Evolutionary conservation across 2,113 vertebrate genomes (phyloP), one percentile per base, ranked within the genome.

Genomic region (Macquaria australasica): DNA sequence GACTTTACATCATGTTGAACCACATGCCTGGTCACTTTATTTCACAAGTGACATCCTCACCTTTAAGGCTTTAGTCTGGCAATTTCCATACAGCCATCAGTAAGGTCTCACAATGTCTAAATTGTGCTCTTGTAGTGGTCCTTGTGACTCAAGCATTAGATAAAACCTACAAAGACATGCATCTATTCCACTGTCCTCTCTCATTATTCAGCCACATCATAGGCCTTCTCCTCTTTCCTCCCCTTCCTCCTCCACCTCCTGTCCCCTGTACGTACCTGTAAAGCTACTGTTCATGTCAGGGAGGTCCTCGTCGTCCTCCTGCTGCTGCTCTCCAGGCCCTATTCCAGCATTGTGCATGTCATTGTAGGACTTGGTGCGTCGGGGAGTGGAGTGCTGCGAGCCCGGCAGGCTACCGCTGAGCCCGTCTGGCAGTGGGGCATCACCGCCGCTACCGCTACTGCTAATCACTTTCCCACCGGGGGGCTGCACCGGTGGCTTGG

Each of bases 291-390:
- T 99, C 98, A 99, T 99, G 96, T 99, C 98, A 97, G 97, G 98
- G 94, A 97, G 95, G 79, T 98, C 98, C 87, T 99, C 98, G 90
- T 99, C 97, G 88, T 98, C 97, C 91, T 97, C 97, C 92, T 96
- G 97, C 88, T 95, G 96, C 89, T 96, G 97, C 92, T 98, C 98
- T 48, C 96, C 90, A 66, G 97, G 96, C 95, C 95, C 98, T 99
- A 99, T 96, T 96, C 97, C 98, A 97, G 98, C 98, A 98, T 99
- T 98, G 96, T 98, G 97, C 98, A 99, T 99, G 95, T 99, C 98
- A 99, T 99, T 97, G 97, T 99, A 99, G 93, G 98, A 99, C 95
- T 98, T 99, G 93, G 96, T 95, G 94, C 98, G 96, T 94, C 96
- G 97, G 81, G 98, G 97, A 84, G 97, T 98, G 20, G 97, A 96